Conservation (phyloP, 2,888 invertebrate species). For the Drosophila histrio region DNA sequence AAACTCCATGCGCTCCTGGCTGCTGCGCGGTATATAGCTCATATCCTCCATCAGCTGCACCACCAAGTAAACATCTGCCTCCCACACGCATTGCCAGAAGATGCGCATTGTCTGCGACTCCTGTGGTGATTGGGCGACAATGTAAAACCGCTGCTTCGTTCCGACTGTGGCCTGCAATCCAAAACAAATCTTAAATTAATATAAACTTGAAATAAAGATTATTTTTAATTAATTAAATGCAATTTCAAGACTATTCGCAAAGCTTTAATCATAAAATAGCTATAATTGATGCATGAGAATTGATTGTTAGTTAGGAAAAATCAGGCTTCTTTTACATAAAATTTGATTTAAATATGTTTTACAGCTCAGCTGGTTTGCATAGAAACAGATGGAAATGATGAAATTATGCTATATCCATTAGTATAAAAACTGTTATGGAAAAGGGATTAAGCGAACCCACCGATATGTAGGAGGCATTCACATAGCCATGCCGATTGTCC, state of each 20-base stretch:
- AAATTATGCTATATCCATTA: too few relatives aligned
- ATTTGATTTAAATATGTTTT: too few relatives aligned
- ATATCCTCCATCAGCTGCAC: slow-evolving; percentile 90
- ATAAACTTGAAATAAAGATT: too few relatives aligned
- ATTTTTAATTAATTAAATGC: too few relatives aligned
- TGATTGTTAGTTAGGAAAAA: too few relatives aligned
- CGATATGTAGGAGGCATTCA: slow-evolving; percentile 96
- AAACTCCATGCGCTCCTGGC: slow-evolving; percentile 87
- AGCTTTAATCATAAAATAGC: too few relatives aligned
- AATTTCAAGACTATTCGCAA: too few relatives aligned
- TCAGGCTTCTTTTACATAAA: too few relatives aligned
- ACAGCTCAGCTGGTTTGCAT: too few relatives aligned
- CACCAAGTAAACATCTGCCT: slow-evolving; percentile 92
- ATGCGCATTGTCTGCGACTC: slow-evolving; percentile 84
- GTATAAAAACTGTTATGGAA: too few relatives aligned
- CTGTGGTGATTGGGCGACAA: slow-evolving; percentile 86
- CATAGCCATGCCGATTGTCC: slow-evolving; percentile 94
- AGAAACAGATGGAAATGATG: not conserved
- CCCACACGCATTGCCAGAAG: slow-evolving; percentile 97
- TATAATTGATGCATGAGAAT: too few relatives aligned
- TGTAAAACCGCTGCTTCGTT: slow-evolving; percentile 92
- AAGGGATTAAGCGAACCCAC: slow-evolving; percentile 84
- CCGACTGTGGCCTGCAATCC: slow-evolving; percentile 90
- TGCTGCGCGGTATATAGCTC: slow-evolving; percentile 87
- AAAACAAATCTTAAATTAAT: not conserved